Base-by-base conservation (phyloP, 2,113 vertebrate species). In the Carettochelys insculpta region DNA sequence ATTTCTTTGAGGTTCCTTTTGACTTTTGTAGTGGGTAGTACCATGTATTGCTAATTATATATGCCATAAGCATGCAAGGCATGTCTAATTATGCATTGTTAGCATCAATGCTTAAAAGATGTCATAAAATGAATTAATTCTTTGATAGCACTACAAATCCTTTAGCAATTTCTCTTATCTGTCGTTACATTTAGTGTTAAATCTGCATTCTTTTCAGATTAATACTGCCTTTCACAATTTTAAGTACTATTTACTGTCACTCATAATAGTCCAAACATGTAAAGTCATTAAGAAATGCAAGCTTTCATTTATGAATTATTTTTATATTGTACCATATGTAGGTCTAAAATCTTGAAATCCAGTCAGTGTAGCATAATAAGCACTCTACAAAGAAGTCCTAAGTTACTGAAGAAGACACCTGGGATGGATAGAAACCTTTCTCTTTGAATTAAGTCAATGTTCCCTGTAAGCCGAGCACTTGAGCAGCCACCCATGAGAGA, bases 1-100 rank as follows among this genome's bases (percentile, higher is more conserved):
- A 27, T 88, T 88, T 82, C 78, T 88, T 89, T 94, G n/a, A 88
- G 86, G 68, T 25, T 71, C n/a, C n/a, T n/a, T n/a, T n/a, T n/a
- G n/a, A n/a, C 14, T 16, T 61, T n/a, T 61, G 58, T 29, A n/a
- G 58, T 4, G 58, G 31, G 31, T 88, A 58, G 53, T 87, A 82
- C 38, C 54, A 82, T 51, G 80, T 25, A 6, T 78, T 94, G 50
- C 88, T 90, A 90, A 86, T 92, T 87, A 47, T 41, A 1, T 56
- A 47, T 91, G 86, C 58, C 54, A 34, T 82, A 86, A 84, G 79
- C 56, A 90, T 0, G 0, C 38, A 86, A 84, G 34, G 50, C 58
- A 1, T 61, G 52, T 82, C 82, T 94, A 91, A 88, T 90, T 89
- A 80, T 87, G 48, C 81, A 82, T 87, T 87, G 53, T 83, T 80